Base-by-base conservation (phyloP, 2,888 invertebrate genomes). In the Gandaritis pyraliata region DNA sequence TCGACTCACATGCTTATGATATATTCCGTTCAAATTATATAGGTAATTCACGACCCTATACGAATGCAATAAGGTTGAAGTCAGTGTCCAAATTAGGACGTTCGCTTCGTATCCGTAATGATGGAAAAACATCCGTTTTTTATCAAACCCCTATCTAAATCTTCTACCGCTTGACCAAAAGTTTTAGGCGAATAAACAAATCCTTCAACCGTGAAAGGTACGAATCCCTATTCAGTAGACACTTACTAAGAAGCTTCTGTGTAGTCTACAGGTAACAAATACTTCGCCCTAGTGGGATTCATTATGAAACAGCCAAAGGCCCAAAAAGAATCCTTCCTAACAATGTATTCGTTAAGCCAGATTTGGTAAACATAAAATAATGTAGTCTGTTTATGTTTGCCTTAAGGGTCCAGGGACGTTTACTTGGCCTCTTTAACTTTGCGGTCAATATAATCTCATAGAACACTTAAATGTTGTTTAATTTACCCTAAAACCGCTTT, bases 281-380 rank as follows among this genome's bases (percentile, higher is more conserved):
- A 16, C 29, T 41, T 15, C 8, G 10, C 15, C 41, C 56, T 12
- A 3, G 51, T 39, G 49, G 66, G 61, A 46, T 53, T 66, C 64
- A 54, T 68, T 65, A 64, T 56, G 50, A 46, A 57, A 39, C 39
- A 33, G 54, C 41, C 36, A 46, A 51, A 54, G 30, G 7, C 13
- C 46, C n/a, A 39, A 41, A 30, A 23, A 59, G 41, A 54, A 65
- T 59, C 41, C 41, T 61, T 55, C 54, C 48, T 11, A 47, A 61
- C 63, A 65, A 64, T 61, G 58, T 58, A 58, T 67, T 61, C 54
- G 59, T 57, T 58, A 66, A 58, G 38, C 58, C 48, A 57, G 51
- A 62, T 65, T 65, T 48, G n/a, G 53, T 60, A 62, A 65, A 59
- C 61, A 58, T 60, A 52, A 65, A 54, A 43, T 43, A 43, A 43